These are phyloP conservation scores for Oriolus oriolus DNA, from an alignment of 2,113 vertebrate species.

Conservation along the genomic window DNA sequence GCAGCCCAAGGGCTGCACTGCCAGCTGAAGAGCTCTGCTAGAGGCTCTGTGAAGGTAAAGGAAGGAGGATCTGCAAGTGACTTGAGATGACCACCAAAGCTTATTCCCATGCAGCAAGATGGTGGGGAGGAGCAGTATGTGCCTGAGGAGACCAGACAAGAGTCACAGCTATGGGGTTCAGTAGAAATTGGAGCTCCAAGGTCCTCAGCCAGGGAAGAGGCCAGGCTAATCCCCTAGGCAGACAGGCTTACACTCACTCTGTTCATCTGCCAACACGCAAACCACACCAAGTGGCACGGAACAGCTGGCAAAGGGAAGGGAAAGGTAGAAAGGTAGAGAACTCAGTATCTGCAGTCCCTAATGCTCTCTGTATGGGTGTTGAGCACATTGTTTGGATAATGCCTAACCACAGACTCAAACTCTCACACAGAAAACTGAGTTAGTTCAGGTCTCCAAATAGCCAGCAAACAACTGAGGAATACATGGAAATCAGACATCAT, in stretches of 20 bases:
- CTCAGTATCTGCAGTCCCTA: not conserved
- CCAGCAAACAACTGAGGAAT: not conserved
- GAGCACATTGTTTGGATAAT: not conserved
- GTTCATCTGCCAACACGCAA: not conserved
- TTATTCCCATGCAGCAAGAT: not conserved
- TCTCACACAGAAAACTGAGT: not conserved
- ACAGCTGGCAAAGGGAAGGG: not conserved
- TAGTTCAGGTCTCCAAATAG: not conserved
- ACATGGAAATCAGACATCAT: not conserved
- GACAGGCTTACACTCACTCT: not conserved
- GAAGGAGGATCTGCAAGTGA: not conserved
- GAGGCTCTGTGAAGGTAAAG: not conserved
- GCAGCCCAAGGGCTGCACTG: not conserved
- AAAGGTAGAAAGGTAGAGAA: not conserved
- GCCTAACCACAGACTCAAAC: not conserved
- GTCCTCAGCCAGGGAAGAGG: not conserved
- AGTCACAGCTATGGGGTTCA: not conserved
- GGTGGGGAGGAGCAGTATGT: not conserved
- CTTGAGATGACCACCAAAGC: not conserved
- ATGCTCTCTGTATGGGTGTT: not conserved
- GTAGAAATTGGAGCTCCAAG: not conserved
- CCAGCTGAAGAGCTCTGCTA: not conserved
- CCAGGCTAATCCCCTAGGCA: not conserved
- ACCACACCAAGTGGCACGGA: not conserved
- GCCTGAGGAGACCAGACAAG: not conserved